Evolutionary conservation across 2,888 invertebrate genomes (phyloP).

Genomic region (Metacarcinus magister): DNA sequence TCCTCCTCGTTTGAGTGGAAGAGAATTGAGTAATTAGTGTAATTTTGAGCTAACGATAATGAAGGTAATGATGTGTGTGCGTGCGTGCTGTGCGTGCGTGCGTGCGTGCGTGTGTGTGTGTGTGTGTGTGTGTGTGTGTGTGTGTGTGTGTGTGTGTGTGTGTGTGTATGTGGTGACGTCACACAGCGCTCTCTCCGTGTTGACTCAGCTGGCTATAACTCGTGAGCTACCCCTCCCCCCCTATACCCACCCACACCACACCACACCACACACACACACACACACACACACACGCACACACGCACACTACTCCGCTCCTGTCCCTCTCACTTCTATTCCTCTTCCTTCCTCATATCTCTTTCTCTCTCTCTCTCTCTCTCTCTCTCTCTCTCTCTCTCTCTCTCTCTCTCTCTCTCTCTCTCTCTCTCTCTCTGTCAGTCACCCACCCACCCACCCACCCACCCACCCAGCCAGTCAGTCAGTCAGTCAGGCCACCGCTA

Average conservation of each 20-base stretch:
- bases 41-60: not conserved
- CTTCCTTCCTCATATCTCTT: not conserved
- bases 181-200: too few relatives aligned
- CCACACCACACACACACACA: too few relatives aligned
- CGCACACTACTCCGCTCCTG: not conserved
- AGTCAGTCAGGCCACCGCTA: too few relatives aligned
- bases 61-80: not conserved
- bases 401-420: slow-evolving; percentile 2
- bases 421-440: not conserved
- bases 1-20: not conserved
- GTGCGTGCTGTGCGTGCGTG: not conserved
- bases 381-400: slow-evolving; percentile 2
- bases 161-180: too few relatives aligned
- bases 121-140: slow-evolving; percentile 26
- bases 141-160: too few relatives aligned
- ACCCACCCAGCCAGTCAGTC: too few relatives aligned
- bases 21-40: not conserved
- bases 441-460: too few relatives aligned
- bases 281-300: not conserved
- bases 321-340: not conserved
- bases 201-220: too few relatives aligned
- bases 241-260: too few relatives aligned
- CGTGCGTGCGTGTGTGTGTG: slow-evolving; percentile 26
- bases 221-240: too few relatives aligned
- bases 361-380: not conserved